Percentiles rank a stretch among this genome's conserved stretches.
Evolutionary conservation across 2,113 vertebrate genomes (phyloP).

Genomic region (pig (Sus scrofa)): T2T-Sscrofa CM000812.6:196059501-196060000

Average conservation of each 20-base stretch:
- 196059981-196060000: neutral
- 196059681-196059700: neutral
- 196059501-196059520: slow-evolving; percentile 66
- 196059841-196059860: neutral
- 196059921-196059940: neutral
- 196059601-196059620: slow-evolving; percentile 22
- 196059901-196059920: neutral
- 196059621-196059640: slow-evolving; percentile 24
- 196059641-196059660: neutral
- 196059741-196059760: neutral
- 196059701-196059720: neutral
- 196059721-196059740: neutral
- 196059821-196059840: neutral
- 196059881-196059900: neutral
- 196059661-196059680: neutral
- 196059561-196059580: slow-evolving; percentile 88
- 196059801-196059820: neutral
- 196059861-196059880: slow-evolving; percentile 11
- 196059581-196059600: slow-evolving; percentile 85
- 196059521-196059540: slow-evolving; percentile 80
- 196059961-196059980: neutral
- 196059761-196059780: neutral
- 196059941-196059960: neutral
- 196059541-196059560: slow-evolving; percentile 85
- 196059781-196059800: neutral